phyloP scores from a whole-genome alignment of 2,888 invertebrate genomes.

The Drosophila longiperda region DNA sequence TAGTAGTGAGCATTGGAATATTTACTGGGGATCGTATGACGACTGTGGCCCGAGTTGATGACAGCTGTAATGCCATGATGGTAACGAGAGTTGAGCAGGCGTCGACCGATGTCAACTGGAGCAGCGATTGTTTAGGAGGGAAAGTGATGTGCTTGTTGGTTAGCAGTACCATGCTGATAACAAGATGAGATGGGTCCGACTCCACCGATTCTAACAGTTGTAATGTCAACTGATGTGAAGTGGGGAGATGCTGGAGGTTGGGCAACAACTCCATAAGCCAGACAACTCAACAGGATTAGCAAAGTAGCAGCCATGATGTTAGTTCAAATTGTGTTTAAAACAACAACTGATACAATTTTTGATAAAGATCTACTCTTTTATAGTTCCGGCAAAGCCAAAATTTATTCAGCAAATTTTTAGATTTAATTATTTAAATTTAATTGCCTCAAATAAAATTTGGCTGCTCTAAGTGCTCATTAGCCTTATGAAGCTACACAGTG shows the following conservation, averaged over 20 bases:
- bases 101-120: slow-evolving; percentile 8
- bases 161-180: background rate
- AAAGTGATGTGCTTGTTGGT: slow-evolving; percentile 1
- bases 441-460: background rate
- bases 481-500: background rate
- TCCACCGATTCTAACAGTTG: background rate
- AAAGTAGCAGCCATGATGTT: slow-evolving; percentile 21
- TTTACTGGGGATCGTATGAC: slow-evolving; percentile 1
- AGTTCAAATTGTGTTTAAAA: slow-evolving; percentile 11
- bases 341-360: slow-evolving; percentile 44
- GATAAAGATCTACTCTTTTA: slow-evolving; percentile 34
- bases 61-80: slow-evolving; percentile 7
- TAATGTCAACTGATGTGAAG: slow-evolving; percentile 15
- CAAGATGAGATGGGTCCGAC: background rate
- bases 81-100: background rate
- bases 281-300: slow-evolving; percentile 30
- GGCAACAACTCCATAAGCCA: slow-evolving; percentile 29
- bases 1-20: slow-evolving; percentile 25
- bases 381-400: slow-evolving; percentile 17
- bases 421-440: background rate
- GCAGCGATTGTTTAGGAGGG: background rate
- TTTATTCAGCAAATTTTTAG: background rate
- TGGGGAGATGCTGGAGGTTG: slow-evolving; percentile 16
- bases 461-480: background rate
- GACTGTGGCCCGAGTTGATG: background rate